A percentile compares a stretch with the other conserved stretches of the same genome.
Evolutionary conservation across 2,797 vertebrate genomes (phyloP).

Genomic region (Helicolenus hilgendorfi): DNA sequence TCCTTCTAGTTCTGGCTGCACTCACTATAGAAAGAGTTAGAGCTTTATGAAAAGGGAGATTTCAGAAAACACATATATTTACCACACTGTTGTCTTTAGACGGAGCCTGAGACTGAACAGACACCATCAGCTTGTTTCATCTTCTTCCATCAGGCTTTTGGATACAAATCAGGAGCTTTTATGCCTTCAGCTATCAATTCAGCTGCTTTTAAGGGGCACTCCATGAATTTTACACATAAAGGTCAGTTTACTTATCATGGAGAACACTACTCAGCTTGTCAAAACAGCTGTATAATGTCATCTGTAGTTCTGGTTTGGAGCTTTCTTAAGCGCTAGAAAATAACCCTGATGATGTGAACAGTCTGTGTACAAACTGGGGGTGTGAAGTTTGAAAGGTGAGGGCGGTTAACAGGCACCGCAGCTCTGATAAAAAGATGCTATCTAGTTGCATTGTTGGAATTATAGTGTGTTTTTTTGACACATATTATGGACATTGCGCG

Average conservation of each 20-base stretch:
- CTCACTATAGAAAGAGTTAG: not conserved
- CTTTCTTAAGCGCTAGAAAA: not conserved
- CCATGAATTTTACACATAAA: conserved; percentile 20
- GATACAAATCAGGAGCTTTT: conserved; percentile 18
- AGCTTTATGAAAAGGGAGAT: conserved; percentile 24
- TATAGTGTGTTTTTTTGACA: not conserved
- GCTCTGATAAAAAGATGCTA: not conserved
- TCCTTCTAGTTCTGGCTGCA: not conserved
- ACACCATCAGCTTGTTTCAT: conserved; percentile 50
- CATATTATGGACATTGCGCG: not conserved
- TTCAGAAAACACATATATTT: conserved; percentile 34
- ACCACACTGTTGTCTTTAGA: conserved; percentile 11
- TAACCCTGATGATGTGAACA: not conserved
- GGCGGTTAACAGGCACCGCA: not conserved
- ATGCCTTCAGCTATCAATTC: conserved; percentile 2
- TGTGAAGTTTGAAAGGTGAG: not conserved
- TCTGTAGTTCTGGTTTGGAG: not conserved
- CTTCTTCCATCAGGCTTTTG: conserved; percentile 40
- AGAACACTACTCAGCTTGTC: not conserved
- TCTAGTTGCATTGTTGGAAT: not conserved
- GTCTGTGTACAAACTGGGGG: not conserved
- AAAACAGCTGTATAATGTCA: conserved; percentile 22
- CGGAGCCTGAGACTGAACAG: conserved; percentile 48
- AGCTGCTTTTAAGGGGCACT: conserved; percentile 5
- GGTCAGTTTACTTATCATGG: conserved; percentile 21